Conservation (phyloP, 2,113 vertebrate species). For the Lanius collurio region DNA sequence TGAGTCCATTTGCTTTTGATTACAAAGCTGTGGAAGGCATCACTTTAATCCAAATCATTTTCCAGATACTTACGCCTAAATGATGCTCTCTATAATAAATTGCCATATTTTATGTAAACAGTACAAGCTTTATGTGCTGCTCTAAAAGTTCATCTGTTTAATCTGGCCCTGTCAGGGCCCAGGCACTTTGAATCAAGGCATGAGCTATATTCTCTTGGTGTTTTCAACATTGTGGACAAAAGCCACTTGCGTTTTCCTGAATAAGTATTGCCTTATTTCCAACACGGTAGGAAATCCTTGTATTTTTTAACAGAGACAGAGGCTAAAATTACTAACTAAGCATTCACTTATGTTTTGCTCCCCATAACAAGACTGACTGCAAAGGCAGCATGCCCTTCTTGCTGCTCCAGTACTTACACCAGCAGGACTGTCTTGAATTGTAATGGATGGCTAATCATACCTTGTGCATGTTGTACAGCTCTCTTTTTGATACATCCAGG, state of each 20-base stretch:
- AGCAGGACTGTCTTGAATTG: background rate
- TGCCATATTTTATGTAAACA: background rate
- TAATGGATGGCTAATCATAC: constrained; percentile 39
- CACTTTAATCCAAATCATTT: background rate
- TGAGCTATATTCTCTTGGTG: background rate
- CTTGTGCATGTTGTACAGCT: background rate
- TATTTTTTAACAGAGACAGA: background rate
- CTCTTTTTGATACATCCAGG: constrained; percentile 18
- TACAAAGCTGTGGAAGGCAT: background rate
- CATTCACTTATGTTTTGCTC: background rate
- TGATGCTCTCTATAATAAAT: background rate
- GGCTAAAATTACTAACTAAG: background rate
- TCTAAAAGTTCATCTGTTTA: background rate
- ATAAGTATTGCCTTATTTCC: background rate
- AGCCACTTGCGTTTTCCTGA: background rate
- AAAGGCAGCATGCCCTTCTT: background rate
- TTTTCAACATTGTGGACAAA: background rate
- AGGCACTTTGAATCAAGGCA: background rate
- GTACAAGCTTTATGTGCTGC: background rate
- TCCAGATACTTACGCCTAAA: background rate
- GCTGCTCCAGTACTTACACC: background rate
- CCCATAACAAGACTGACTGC: background rate
- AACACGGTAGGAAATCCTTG: background rate
- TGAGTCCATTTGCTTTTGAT: background rate
- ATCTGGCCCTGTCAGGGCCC: background rate